Base-by-base conservation (phyloP, 2,113 vertebrate species). In the Trinectes maculatus region DNA sequence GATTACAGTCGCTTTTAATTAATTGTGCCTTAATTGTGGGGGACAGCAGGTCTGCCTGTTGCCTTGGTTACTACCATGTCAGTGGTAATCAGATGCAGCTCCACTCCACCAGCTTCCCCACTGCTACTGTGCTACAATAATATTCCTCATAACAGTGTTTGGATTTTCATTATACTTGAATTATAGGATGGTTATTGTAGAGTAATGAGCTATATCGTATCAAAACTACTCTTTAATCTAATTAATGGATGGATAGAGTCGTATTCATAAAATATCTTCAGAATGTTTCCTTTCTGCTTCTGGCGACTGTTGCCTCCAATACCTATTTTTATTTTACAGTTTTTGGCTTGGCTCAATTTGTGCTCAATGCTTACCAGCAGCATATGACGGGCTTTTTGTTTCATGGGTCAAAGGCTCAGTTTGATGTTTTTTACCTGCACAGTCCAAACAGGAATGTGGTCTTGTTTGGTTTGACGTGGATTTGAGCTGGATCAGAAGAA, bases 171-270 rank as follows among this genome's bases (percentile, higher is more conserved):
- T 19, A 24, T 13, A 9, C 29, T 67, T 57, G 49, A 59, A 52
- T 60, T 81, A 79, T 46, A 26, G 40, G 25, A 39, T 13, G n/a
- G 74, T 62, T 42, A 62, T 28, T 33, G 65, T 6, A 26, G 39
- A 51, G 37, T 51, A 42, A 56, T 39, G 43, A 12, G 4, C 61
- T 37, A 31, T 26, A 46, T 54, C 71, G 64, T 59, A 61, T 64
- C 42, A 62, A 72, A 64, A 36, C 26, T 63, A 26, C 60, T 22
- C 49, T 19, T n/a, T n/a, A n/a, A n/a, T n/a, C n/a, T n/a, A n/a
- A n/a, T n/a, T n/a, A n/a, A n/a, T n/a, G 29, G 54, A 64, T 65
- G 8, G 6, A 40, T 16, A 63, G 61, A 42, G 33, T 31, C 49
- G 3, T 18, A 7, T 18, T 40, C 39, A 42, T 19, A 4, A 42